These are phyloP conservation scores for Cephus pygmeus DNA, from an alignment of 2,888 invertebrate genomes.

Conservation along the genomic window DNA sequence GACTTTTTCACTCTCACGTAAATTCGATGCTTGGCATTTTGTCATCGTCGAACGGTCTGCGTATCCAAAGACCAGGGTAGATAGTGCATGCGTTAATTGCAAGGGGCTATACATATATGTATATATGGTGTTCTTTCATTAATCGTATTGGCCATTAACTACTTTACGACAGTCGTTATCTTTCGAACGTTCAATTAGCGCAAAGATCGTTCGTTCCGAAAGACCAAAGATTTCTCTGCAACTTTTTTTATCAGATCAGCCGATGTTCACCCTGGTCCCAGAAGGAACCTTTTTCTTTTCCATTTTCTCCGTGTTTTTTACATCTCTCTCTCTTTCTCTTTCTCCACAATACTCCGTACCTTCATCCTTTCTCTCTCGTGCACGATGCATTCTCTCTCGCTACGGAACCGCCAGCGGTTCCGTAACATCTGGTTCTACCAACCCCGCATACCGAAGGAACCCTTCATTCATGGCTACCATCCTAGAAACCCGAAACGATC, in stretches of 20 bases:
- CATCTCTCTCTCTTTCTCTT: constrained; percentile 3
- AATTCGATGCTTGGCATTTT: not conserved
- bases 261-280: not conserved
- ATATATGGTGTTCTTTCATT: not conserved
- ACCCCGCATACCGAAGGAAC: constrained; percentile 30
- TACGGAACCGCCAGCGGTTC: constrained; percentile 28
- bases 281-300: not conserved
- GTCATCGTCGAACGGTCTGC: too few species aligned
- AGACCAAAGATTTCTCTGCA: not conserved
- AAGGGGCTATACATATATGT: not conserved
- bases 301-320: not conserved
- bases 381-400: not conserved
- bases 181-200: not conserved
- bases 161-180: not conserved
- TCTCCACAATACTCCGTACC: not conserved
- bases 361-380: not conserved
- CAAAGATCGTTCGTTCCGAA: not conserved
- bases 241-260: not conserved
- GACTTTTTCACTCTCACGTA: not conserved
- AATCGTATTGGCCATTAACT: not conserved
- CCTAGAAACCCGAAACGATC: constrained; percentile 62
- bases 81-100: not conserved
- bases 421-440: constrained; percentile 40
- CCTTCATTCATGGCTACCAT: constrained; percentile 57
- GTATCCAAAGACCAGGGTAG: not conserved